Conservation (phyloP, 2,113 vertebrate species). For the Grallaria varia region DNA sequence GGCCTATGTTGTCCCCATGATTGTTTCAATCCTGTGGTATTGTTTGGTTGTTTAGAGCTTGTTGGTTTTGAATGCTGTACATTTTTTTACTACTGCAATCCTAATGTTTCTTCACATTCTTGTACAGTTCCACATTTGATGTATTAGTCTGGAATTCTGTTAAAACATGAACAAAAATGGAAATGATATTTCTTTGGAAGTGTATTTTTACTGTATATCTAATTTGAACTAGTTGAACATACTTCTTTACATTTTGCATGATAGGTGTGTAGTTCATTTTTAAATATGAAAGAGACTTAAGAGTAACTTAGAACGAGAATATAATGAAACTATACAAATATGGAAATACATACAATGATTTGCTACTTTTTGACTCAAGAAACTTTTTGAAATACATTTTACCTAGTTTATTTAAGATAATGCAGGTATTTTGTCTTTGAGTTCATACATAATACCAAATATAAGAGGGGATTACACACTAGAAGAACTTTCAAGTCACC, state of each 20-base stretch:
- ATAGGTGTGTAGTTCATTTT: slow-evolving; percentile 68
- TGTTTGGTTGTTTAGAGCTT: slow-evolving; percentile 70
- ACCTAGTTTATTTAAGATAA: slow-evolving; percentile 48
- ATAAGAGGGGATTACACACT: background rate
- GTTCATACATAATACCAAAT: background rate
- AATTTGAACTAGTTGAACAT: slow-evolving; percentile 66
- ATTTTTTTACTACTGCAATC: slow-evolving; percentile 73
- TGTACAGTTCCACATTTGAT: slow-evolving; percentile 77
- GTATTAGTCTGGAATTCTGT: slow-evolving; percentile 77
- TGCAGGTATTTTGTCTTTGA: slow-evolving; percentile 42
- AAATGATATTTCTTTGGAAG: slow-evolving; percentile 71
- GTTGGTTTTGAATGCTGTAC: slow-evolving; percentile 75
- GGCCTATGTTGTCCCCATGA: slow-evolving; percentile 68
- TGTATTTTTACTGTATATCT: slow-evolving; percentile 71
- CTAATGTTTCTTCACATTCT: slow-evolving; percentile 72
- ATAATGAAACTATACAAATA: slow-evolving; percentile 68
- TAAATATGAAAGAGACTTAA: slow-evolving; percentile 63
- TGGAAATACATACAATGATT: slow-evolving; percentile 69
- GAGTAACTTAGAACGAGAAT: slow-evolving; percentile 61
- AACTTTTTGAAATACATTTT: slow-evolving; percentile 66
- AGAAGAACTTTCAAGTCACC: background rate
- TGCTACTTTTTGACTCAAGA: slow-evolving; percentile 68
- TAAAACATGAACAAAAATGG: slow-evolving; percentile 76
- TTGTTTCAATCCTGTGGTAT: slow-evolving; percentile 70
- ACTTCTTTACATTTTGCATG: slow-evolving; percentile 70